A percentile compares a stretch with the other conserved stretches of the same genome.
Conservation (phyloP, 2,797 vertebrate species). For the Platalea minor region DNA sequence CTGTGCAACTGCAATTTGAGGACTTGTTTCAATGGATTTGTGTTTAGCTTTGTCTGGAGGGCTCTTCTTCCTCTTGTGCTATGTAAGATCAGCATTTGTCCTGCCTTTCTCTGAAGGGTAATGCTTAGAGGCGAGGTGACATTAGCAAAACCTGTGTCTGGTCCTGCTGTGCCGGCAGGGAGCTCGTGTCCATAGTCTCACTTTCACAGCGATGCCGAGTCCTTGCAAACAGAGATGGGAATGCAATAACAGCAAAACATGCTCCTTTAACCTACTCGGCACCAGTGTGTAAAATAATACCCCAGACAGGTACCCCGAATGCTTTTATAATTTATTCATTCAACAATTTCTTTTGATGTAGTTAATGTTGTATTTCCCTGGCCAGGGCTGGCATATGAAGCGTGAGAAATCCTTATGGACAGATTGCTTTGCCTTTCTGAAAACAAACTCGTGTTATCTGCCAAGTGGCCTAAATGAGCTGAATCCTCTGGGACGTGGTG, state of each 20-base stretch:
- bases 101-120: background rate
- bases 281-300: slow-evolving; percentile 42
- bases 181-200: slow-evolving; percentile 39
- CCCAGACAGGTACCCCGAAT: slow-evolving; percentile 45
- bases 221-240: background rate
- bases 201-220: background rate
- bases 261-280: slow-evolving; percentile 58
- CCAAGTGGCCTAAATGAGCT: slow-evolving; percentile 36
- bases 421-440: slow-evolving; percentile 59
- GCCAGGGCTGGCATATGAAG: slow-evolving; percentile 38
- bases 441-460: slow-evolving; percentile 59
- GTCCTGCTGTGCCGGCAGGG: background rate
- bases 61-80: background rate
- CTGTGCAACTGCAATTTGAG: background rate
- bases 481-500: background rate
- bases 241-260: slow-evolving; percentile 48
- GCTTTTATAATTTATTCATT: slow-evolving; percentile 73
- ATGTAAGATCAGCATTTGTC: fast-evolving
- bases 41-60: background rate
- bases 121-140: background rate
- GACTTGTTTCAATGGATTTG: fast-evolving
- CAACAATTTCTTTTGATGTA: slow-evolving; percentile 54
- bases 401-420: slow-evolving; percentile 70
- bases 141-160: background rate
- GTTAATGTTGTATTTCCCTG: slow-evolving; percentile 65